A percentile compares a stretch with the other conserved stretches of the same genome.
Evolutionary conservation across 2,888 invertebrate genomes (phyloP).

Genomic region (Lithophane ornitopus): DNA sequence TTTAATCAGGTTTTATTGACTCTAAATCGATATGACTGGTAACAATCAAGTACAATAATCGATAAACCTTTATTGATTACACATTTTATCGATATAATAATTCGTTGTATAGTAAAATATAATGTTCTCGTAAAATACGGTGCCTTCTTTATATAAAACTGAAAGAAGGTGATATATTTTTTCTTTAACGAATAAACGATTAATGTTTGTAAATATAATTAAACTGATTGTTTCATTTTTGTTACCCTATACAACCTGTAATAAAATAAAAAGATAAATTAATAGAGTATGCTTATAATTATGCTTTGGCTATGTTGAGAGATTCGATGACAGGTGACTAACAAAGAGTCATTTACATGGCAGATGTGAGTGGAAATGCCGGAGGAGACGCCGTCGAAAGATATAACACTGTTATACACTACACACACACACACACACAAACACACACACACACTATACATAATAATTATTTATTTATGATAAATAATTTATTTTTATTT

Average conservation of each 20-base stretch:
- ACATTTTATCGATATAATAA: slow-evolving; percentile 29
- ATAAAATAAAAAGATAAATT: background rate
- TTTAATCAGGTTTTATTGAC: slow-evolving; percentile 8
- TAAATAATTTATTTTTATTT: too few relatives aligned
- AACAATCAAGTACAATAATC: slow-evolving; percentile 47
- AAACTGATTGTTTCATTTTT: slow-evolving; percentile 67
- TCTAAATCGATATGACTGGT: slow-evolving; percentile 14
- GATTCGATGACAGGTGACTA: too few relatives aligned
- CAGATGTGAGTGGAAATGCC: too few relatives aligned
- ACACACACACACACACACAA: too few relatives aligned
- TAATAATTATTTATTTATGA: too few relatives aligned
- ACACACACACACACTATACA: too few relatives aligned
- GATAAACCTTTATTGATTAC: slow-evolving; percentile 23
- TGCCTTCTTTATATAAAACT: slow-evolving; percentile 81
- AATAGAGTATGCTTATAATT: too few relatives aligned
- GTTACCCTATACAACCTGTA: background rate
- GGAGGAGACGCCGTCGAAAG: too few relatives aligned
- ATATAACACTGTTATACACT: too few relatives aligned
- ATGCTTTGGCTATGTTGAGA: too few relatives aligned
- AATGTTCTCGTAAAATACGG: slow-evolving; percentile 70
- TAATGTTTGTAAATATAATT: slow-evolving; percentile 89
- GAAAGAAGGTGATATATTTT: slow-evolving; percentile 87
- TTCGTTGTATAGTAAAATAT: slow-evolving; percentile 51
- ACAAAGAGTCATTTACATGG: too few relatives aligned
- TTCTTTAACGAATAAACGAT: slow-evolving; percentile 85